Base-by-base conservation (phyloP, 2,888 invertebrate genomes). In the Phanerotoma sp. region DNA sequence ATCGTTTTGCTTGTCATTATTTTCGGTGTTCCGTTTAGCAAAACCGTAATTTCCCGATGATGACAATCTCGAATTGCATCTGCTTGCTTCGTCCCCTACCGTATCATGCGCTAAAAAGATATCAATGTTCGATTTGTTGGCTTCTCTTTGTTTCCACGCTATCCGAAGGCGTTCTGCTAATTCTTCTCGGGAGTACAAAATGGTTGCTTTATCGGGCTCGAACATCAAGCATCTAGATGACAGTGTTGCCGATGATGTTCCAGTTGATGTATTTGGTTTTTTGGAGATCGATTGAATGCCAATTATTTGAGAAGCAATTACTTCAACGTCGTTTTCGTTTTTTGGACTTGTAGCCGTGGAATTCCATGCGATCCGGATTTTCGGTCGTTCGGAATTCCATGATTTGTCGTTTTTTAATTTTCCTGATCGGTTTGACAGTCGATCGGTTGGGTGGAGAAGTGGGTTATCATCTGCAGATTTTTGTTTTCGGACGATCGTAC, bases 51-150 rank as follows among this genome's bases (percentile, higher is more conserved):
- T n/a, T n/a, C n/a, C n/a, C n/a, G n/a, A n/a, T 3, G 60, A 62
- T 5, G 75, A 76, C 35, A 71, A 56, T 18, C 62, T 51, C 3
- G 75, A 73, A 0, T 74, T 72, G 57, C 70, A 70, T 18, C 70
- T n/a, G n/a, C n/a, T 66, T 7, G 49, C 38, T 6, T 50, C 50
- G 13, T 74, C 73, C 9, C 78, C 79, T 57, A 75, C 72, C n/a
- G 78, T 75, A 16, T 79, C 80, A 58, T 82, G 82, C 0, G 83
- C 80, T 48, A 86, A 71, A 62, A 84, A 83, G 57, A 86, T 86
- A 51, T 82, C 82, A 33, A 86, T 77, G 68, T 85, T 86, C 2
- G 82, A 79, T 66, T 82, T 84, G 56, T 79, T 80, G 47, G 78
- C 77, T 55, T 80, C 74, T 2, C 79, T 68, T 33, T 81, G 78